Conservation (phyloP, 2,888 invertebrate species). For the Vanessa cardui region DNA sequence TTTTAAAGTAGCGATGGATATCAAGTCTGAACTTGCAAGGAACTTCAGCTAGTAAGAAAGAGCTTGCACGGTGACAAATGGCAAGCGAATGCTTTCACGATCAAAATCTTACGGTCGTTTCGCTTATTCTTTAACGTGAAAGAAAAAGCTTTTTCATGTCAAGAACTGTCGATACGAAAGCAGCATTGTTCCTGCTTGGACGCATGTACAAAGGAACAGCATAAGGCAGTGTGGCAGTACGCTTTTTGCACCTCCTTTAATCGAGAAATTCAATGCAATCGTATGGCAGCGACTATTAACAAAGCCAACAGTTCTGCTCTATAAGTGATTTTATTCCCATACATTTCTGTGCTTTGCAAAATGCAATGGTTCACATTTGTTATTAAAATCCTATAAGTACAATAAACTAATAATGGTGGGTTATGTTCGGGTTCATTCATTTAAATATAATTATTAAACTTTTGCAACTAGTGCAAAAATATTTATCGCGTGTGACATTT, state of each 20-base stretch:
- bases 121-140: slow-evolving; percentile 68
- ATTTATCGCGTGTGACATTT: too few relatives aligned
- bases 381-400: slow-evolving; percentile 6
- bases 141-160: slow-evolving; percentile 80
- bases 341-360: slow-evolving; percentile 20
- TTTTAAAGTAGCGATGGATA: too few relatives aligned
- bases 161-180: slow-evolving; percentile 72
- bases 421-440: slow-evolving; percentile 4
- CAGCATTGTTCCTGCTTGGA: slow-evolving; percentile 66
- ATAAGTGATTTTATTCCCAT: slow-evolving; percentile 29
- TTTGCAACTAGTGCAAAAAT: too few relatives aligned
- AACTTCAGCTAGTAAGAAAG: background rate
- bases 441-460: background rate
- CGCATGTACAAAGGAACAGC: slow-evolving; percentile 41
- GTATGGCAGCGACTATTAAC: slow-evolving; percentile 32
- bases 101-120: slow-evolving; percentile 55
- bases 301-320: slow-evolving; percentile 34
- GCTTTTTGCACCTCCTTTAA: slow-evolving; percentile 35
- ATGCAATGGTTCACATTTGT: slow-evolving; percentile 16
- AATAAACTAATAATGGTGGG: slow-evolving; percentile 5
- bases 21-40: too few relatives aligned
- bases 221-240: slow-evolving; percentile 31
- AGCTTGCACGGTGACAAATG: slow-evolving; percentile 37
- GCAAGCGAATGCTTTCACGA: slow-evolving; percentile 60
- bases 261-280: slow-evolving; percentile 39